Evolutionary conservation across 2,888 invertebrate species (phyloP), one percentile per base, ranked within the genome.

Genomic region (Lasioglossum zephyrum): DNA sequence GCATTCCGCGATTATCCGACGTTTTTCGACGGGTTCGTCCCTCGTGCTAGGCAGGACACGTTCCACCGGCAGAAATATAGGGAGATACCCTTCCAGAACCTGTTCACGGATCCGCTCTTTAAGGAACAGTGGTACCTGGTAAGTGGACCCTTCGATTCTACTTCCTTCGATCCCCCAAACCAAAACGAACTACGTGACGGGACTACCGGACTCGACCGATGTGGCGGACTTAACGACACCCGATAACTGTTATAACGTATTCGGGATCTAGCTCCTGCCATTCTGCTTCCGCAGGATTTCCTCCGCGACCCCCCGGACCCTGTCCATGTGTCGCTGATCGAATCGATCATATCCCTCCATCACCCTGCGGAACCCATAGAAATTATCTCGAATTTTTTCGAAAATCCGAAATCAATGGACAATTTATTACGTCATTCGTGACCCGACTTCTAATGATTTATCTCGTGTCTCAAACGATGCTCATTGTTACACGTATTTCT

Each of bases 121-220:
- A 97, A 98, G 94, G 98, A 99, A 95, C 98, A 99, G 96, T 99
- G 99, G 99, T 99, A 99, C 95, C 96, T 99, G 97, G 99, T 99
- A 96, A 97, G 99, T 97, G 94, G 81, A 18, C 77, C 82, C 79
- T 82, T 87, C 84, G 80, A 88, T 87, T 84, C 82, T 75, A 79
- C 81, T 76, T 77, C 75, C 77, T 49, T 73, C 39, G 41, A 78
- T 81, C 75, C 81, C 60, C 60, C 60, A 60, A 73, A 73, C 77
- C 84, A 79, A 79, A 89, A 86, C 84, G 74, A 77, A 76, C 85
- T 91, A 91, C 91, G 91, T 91, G 90, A 91, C 84, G 63, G 11
- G 91, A 91, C 87, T 87, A 39, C 63, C 4, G 60, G 26, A 53
- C 57, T 39, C 75, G 22, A 1, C 9, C 69, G 18, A 41, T 60